A percentile compares a stretch with the other conserved stretches of the same genome.
Conservation (phyloP, 2,888 invertebrate species). For the Drosophila ustulata region DNA sequence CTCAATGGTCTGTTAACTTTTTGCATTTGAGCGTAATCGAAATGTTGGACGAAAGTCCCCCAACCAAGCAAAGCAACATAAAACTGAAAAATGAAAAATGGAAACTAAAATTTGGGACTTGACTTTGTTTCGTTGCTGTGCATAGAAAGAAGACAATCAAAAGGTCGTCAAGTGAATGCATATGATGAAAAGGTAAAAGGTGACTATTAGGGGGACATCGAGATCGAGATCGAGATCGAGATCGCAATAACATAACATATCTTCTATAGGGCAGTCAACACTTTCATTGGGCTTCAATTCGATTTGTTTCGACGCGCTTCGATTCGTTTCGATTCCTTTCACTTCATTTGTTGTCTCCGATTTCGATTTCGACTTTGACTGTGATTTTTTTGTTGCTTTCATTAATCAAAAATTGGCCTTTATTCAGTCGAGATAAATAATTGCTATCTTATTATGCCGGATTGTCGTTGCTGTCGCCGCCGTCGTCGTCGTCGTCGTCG, state of each 20-base stretch:
- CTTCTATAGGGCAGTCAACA: slow-evolving; percentile 61
- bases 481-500: slow-evolving; percentile 27
- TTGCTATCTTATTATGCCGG: slow-evolving; percentile 78
- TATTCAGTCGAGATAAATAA: slow-evolving; percentile 69
- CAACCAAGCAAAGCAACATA: neutral
- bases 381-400: slow-evolving; percentile 64
- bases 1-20: slow-evolving; percentile 20
- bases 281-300: slow-evolving; percentile 53
- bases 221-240: slow-evolving; percentile 21
- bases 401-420: slow-evolving; percentile 72
- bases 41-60: slow-evolving; percentile 5
- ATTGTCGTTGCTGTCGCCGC: slow-evolving; percentile 72
- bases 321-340: slow-evolving; percentile 63
- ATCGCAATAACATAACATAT: slow-evolving; percentile 14
- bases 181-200: slow-evolving; percentile 21
- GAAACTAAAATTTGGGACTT: slow-evolving; percentile 34
- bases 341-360: slow-evolving; percentile 35
- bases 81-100: neutral
- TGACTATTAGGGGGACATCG: slow-evolving; percentile 52
- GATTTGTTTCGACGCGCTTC: slow-evolving; percentile 49
- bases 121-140: slow-evolving; percentile 1
- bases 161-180: slow-evolving; percentile 47
- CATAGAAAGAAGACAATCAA: slow-evolving; percentile 38
- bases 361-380: slow-evolving; percentile 19
- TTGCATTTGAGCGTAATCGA: slow-evolving; percentile 20